phyloP scores from a whole-genome alignment of 2,888 invertebrate species.

The Cantharis lateralis region DNA sequence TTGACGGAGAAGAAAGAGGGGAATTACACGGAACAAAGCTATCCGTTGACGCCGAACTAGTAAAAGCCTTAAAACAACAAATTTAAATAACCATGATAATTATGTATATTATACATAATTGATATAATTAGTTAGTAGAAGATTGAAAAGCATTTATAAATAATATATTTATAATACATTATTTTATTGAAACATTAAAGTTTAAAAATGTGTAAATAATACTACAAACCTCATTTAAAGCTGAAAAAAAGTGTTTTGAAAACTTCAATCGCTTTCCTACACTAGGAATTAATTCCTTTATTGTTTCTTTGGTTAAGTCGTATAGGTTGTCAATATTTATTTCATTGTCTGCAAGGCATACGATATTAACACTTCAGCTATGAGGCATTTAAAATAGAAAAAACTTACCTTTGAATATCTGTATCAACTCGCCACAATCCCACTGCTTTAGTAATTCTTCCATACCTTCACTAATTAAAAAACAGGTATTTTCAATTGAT shows the following conservation, averaged over 20 bases:
- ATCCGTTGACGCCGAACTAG: not conserved
- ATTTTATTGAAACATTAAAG: no score
- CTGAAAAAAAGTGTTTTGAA: not conserved
- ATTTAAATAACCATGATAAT: not conserved
- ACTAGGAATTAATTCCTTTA: not conserved
- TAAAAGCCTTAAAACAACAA: not conserved
- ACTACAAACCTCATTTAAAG: not conserved
- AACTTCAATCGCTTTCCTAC: not conserved
- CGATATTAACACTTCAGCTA: no score
- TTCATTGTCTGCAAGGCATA: no score
- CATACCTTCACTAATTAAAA: not conserved
- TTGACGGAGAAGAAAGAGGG: no score
- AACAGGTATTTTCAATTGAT: not conserved
- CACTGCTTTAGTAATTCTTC: not conserved
- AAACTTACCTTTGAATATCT: not conserved
- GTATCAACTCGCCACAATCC: not conserved
- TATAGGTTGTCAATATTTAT: no score
- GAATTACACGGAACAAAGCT: not conserved
- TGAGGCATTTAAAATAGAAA: not conserved
- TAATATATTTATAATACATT: no score
- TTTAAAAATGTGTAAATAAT: not conserved
- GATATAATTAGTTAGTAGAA: no score
- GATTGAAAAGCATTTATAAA: no score
- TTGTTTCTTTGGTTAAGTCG: not conserved
- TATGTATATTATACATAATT: no score